Conservation (phyloP, 1,140 invertebrate species). For the Papilio polyxenes region DNA sequence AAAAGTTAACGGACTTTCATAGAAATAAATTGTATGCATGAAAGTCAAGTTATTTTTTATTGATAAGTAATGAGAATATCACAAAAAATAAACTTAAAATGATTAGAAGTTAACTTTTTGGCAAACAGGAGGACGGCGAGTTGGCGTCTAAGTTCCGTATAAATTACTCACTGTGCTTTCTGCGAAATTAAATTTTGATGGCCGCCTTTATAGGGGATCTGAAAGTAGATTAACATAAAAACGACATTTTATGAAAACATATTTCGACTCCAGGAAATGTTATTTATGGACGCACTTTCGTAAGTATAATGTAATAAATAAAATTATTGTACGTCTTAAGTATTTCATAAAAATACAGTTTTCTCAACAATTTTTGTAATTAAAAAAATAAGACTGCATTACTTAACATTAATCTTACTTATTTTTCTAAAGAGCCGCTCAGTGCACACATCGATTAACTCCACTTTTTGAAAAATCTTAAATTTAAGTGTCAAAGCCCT, state of each 20-base stretch:
- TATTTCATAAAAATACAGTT: background rate
- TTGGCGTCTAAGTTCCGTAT: slow-evolving; percentile 57
- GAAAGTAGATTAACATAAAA: slow-evolving; percentile 36
- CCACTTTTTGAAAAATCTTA: too few species aligned
- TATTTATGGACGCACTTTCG: slow-evolving; percentile 6
- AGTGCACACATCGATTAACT: too few species aligned
- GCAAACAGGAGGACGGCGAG: slow-evolving; percentile 44
- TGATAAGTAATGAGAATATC: background rate
- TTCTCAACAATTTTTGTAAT: too few species aligned
- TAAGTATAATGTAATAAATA: background rate
- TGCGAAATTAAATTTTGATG: slow-evolving; percentile 76
- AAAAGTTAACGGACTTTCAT: too few species aligned
- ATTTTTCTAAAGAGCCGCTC: too few species aligned
- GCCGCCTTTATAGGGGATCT: slow-evolving; percentile 43
- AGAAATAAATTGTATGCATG: too few species aligned
- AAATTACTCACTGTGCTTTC: slow-evolving; percentile 72
- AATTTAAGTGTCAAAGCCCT: too few species aligned
- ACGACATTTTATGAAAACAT: slow-evolving; percentile 33
- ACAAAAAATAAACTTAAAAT: slow-evolving; percentile 7
- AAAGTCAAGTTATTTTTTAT: background rate
- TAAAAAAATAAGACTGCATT: too few species aligned
- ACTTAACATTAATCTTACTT: too few species aligned
- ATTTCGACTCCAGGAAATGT: slow-evolving; percentile 24
- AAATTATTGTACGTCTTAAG: background rate
- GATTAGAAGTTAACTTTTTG: slow-evolving; percentile 12